A percentile compares a stretch with the other conserved stretches of the same genome.
These are phyloP conservation scores for Acanthurus tractus DNA, from an alignment of 2,797 vertebrate species.

Conservation along the genomic window DNA sequence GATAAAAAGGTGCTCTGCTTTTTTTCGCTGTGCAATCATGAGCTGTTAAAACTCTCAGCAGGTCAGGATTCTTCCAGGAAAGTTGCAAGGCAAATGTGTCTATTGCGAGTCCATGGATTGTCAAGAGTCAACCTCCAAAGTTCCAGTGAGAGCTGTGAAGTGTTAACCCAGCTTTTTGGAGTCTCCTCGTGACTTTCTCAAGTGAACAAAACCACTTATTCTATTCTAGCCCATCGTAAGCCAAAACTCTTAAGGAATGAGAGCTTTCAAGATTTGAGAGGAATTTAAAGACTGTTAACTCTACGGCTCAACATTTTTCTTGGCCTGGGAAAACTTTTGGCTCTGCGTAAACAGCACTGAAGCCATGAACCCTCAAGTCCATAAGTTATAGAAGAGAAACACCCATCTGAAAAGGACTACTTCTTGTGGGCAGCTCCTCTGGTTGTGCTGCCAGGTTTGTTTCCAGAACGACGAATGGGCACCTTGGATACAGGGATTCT, in stretches of 20 bases:
- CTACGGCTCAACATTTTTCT: conserved; percentile 75
- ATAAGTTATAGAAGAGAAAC: conserved; percentile 7
- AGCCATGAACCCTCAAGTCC: conserved; percentile 45
- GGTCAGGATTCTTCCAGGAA: conserved; percentile 58
- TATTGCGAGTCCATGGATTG: conserved; percentile 63
- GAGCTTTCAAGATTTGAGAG: conserved; percentile 68
- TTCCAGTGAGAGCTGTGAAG: conserved; percentile 58
- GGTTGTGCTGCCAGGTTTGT: conserved; percentile 84
- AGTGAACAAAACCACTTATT: conserved; percentile 69
- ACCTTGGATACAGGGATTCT: conserved; percentile 98
- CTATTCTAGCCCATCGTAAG: conserved; percentile 42
- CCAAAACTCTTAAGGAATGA: conserved; percentile 57
- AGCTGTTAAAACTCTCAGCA: conserved; percentile 49
- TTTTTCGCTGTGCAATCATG: conserved; percentile 50
- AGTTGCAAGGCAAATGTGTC: conserved; percentile 63
- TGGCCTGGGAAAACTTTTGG: conserved; percentile 66
- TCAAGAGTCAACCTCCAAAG: conserved; percentile 69
- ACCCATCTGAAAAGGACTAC: conserved; percentile 71
- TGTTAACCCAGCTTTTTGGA: conserved; percentile 69
- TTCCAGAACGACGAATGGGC: conserved; percentile 92
- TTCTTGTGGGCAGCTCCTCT: conserved; percentile 91
- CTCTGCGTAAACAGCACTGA: conserved; percentile 56
- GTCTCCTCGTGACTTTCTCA: conserved; percentile 71
- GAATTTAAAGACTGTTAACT: conserved; percentile 71
- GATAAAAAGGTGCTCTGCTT: conserved; percentile 68